Conservation (phyloP, 64 coral and sea anemone genomes). For the Actinia tenebrosa region DNA sequence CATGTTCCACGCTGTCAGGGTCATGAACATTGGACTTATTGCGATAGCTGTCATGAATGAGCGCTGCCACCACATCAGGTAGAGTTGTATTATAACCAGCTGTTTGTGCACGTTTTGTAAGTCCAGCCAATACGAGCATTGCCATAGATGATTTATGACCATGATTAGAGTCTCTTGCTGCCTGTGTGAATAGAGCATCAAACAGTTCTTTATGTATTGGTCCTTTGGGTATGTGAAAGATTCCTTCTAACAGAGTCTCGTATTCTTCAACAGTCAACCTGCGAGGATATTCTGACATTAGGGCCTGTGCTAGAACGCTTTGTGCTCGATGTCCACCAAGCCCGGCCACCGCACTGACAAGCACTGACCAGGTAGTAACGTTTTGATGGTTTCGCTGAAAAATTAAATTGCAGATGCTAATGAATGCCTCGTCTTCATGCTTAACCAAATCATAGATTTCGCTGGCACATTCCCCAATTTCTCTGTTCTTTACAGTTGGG, state of each 20-base stretch:
- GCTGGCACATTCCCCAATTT: conserved; percentile 60
- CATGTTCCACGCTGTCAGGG: conserved; percentile 67
- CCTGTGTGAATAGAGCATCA: conserved; percentile 51
- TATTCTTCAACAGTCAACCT: conserved; percentile 62
- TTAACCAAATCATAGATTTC: conserved; percentile 66
- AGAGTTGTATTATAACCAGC: conserved; percentile 84
- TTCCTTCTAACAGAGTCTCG: conserved; percentile 62
- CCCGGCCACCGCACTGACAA: conserved; percentile 12
- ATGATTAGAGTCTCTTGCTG: conserved; percentile 35
- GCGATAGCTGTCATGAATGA: conserved; percentile 70
- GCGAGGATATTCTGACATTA: conserved; percentile 45
- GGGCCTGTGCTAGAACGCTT: conserved; percentile 44
- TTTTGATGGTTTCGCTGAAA: conserved; percentile 74
- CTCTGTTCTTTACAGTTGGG: conserved; percentile 54
- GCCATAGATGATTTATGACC: conserved; percentile 56
- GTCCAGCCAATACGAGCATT: conserved; percentile 81
- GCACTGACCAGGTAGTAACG: conserved; percentile 66
- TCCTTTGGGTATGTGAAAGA: conserved; percentile 76
- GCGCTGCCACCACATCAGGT: conserved; percentile 51
- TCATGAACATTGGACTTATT: conserved; percentile 73
- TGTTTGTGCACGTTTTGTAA: conserved; percentile 47
- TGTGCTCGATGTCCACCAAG: conserved; percentile 61
- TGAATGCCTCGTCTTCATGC: conserved; percentile 27
- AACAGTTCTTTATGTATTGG: conserved; percentile 63
- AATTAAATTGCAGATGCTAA: conserved; percentile 39